phyloP scores from a whole-genome alignment of 2,113 vertebrate genomes.

The Notarius quadriscutis region DNA sequence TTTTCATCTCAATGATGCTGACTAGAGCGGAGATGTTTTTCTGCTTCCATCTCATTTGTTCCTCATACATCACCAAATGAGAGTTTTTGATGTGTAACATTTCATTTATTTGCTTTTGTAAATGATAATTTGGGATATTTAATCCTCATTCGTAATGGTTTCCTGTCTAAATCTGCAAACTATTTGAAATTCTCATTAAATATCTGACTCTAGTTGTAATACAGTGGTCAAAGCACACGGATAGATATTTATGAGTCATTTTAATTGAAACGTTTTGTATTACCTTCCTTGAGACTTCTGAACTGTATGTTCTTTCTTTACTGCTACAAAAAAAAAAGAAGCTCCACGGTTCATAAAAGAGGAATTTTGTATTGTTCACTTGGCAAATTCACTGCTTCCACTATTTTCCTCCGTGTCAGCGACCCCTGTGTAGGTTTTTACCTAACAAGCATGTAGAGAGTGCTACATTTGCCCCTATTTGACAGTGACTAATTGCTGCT shows the following conservation, averaged over 20 bases:
- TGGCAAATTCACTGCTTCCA: conserved; percentile 60
- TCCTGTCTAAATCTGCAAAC: not conserved
- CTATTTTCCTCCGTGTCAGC: conserved; percentile 74
- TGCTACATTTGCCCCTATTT: conserved; percentile 82
- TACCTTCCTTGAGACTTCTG: not conserved
- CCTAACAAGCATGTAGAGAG: conserved; percentile 79
- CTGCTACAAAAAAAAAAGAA: conserved; percentile 23
- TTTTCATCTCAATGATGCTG: conserved; percentile 18
- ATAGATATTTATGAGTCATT: not conserved
- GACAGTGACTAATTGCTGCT: conserved; percentile 82
- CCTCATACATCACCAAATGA: not conserved
- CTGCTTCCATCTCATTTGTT: not conserved
- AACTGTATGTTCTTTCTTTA: not conserved
- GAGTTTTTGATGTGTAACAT: not conserved
- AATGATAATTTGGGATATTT: not conserved
- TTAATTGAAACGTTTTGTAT: not conserved
- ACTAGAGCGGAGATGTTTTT: not conserved
- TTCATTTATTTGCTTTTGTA: not conserved
- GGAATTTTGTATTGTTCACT: conserved; percentile 45
- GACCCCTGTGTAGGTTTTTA: conserved; percentile 80
- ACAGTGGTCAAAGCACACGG: not conserved
- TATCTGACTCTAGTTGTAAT: not conserved
- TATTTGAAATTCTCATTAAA: no score
- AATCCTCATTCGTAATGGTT: not conserved
- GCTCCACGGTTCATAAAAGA: conserved; percentile 14